phyloP scores from a whole-genome alignment of 2,113 vertebrate species.

The Phaethon lepturus region DNA sequence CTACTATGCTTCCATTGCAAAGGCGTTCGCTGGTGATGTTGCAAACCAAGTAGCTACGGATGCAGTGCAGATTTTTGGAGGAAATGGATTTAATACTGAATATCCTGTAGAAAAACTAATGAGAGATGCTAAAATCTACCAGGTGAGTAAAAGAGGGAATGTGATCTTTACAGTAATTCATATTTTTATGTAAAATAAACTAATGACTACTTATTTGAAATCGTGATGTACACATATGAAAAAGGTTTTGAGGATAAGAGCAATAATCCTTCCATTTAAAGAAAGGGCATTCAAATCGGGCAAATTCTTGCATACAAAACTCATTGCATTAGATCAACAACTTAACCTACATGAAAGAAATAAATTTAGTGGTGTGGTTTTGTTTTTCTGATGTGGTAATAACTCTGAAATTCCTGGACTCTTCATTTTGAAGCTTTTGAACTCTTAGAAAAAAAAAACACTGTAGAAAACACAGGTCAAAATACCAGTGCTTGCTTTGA shows the following conservation, averaged over 20 bases:
- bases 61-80: slow-evolving; percentile 91
- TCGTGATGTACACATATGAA: background rate
- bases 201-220: background rate
- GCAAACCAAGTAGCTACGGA: slow-evolving; percentile 90
- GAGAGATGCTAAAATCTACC: slow-evolving; percentile 95
- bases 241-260: background rate
- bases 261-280: background rate
- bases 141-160: slow-evolving; percentile 70
- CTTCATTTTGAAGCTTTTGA: background rate
- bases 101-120: slow-evolving; percentile 96
- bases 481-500: background rate
- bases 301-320: background rate
- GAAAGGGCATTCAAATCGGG: background rate
- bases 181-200: background rate
- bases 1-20: slow-evolving; percentile 92
- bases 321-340: background rate
- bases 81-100: slow-evolving; percentile 92
- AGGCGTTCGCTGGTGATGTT: slow-evolving; percentile 88
- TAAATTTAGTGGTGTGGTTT: no score
- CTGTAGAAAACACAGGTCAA: background rate
- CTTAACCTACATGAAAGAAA: background rate
- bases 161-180: background rate
- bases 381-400: background rate
- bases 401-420: background rate
- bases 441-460: background rate